Evolutionary conservation across 2,797 vertebrate genomes (phyloP), one percentile per base, ranked within the genome.

Genomic region (Lindbergichthys nudifrons): DNA sequence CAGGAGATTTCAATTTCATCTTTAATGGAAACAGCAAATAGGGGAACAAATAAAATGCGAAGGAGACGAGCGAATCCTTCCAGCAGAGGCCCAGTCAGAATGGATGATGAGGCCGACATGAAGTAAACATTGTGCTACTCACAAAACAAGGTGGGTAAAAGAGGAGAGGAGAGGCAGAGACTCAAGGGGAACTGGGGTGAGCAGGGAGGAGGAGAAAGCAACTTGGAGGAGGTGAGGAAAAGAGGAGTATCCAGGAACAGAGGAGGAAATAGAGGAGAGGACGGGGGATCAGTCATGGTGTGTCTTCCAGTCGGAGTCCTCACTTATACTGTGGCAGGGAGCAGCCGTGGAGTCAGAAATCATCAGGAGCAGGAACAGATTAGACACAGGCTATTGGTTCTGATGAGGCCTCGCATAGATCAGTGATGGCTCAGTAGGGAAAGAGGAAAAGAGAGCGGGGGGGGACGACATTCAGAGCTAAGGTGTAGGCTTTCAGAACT

Each of bases 21-120:
- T 90, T 89, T 89, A 88, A 92, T 90, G 83, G 88, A 91, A 89
- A 88, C 87, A 46, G 80, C 82, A 88, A 88, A 88, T 85, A 82
- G 76, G 65, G 77, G 73, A 91, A 87, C 86, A 89, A 89, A 86
- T 87, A 85, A 87, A 88, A 91, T 68, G 79, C 9, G 79, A 82
- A 77, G 64, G 77, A 85, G 81, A 82, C 45, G 70, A 81, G 88
- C 63, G 88, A 87, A 86, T 86, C 84, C 80, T 87, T 78, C 74
- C 83, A 83, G 80, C 72, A 79, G 77, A 79, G 39, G 77, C 78
- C 81, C 36, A 75, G 82, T 73, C 79, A 82, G 89, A 85, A 89
- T 82, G 75, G 84, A 85, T 84, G 88, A 91, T 82, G 85, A 85
- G 81, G 74, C 69, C 30, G 80, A 88, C 87, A 77, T 63, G 77